These are phyloP conservation scores for Petrolisthes cinctipes DNA, from an alignment of 2,888 invertebrate species.

Conservation along the genomic window DNA sequence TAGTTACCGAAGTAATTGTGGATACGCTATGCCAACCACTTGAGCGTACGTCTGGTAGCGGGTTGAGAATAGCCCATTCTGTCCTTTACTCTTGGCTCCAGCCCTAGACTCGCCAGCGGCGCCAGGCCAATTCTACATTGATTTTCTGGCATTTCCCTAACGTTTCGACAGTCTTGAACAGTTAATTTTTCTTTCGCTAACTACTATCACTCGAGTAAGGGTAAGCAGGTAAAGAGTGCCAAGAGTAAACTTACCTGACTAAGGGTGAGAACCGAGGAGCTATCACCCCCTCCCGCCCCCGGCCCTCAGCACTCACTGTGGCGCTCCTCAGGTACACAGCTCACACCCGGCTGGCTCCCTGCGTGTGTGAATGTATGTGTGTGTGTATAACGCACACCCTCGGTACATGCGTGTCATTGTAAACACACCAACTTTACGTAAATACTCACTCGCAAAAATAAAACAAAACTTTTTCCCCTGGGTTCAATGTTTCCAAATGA, in stretches of 20 bases:
- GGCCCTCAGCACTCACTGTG: conserved; percentile 49
- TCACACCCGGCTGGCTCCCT: neutral
- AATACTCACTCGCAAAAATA: no score
- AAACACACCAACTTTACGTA: neutral
- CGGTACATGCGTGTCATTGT: neutral
- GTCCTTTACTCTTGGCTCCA: conserved; percentile 53
- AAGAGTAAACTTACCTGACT: conserved; percentile 29
- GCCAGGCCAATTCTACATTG: conserved; percentile 50
- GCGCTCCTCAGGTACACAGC: conserved; percentile 50
- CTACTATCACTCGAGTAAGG: neutral
- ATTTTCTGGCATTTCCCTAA: conserved; percentile 26
- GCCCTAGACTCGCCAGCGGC: conserved; percentile 50
- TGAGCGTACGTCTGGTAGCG: conserved; percentile 40
- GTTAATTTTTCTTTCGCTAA: neutral
- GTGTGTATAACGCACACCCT: neutral
- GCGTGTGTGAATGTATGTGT: conserved; percentile 27
- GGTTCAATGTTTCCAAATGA: no score
- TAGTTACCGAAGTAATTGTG: no score
- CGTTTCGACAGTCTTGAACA: neutral
- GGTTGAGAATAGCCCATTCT: conserved; percentile 52
- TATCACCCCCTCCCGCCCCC: conserved; percentile 48
- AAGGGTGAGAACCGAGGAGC: conserved; percentile 42
- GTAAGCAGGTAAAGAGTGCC: neutral
- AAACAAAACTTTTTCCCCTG: no score
- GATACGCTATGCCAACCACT: neutral